Evolutionary conservation across 2,888 invertebrate species (phyloP).

Genomic region (Punctoribates punctum): DNA sequence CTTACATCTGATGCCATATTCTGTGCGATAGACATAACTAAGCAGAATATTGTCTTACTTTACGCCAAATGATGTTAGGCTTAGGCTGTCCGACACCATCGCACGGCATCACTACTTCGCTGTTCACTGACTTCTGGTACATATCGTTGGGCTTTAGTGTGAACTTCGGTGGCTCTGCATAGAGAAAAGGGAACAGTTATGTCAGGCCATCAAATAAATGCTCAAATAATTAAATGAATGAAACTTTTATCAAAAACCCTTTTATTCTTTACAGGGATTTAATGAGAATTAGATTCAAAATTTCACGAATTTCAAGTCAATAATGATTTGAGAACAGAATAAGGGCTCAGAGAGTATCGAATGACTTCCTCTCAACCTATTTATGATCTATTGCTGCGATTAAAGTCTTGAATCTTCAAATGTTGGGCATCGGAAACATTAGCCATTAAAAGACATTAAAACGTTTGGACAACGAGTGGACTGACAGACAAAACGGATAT

Average conservation of each 20-base stretch:
- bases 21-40: not conserved
- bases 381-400: not conserved
- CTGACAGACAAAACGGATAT: constrained; percentile 10
- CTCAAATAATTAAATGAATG: too few species aligned
- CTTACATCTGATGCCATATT: not conserved
- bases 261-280: not conserved
- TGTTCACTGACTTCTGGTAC: constrained; percentile 85
- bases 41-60: constrained; percentile 57
- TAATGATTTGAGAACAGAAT: too few species aligned
- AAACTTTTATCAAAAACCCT: not conserved
- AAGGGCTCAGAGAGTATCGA: too few species aligned
- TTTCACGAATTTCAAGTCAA: too few species aligned
- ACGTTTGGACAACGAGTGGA: not conserved
- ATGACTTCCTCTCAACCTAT: not conserved
- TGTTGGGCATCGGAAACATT: constrained; percentile 12
- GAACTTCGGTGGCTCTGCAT: constrained; percentile 86
- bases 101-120: constrained; percentile 91
- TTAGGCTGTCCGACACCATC: constrained; percentile 74
- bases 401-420: not conserved
- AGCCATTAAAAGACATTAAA: constrained; percentile 32
- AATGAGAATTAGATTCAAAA: not conserved
- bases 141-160: constrained; percentile 82
- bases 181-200: not conserved
- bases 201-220: too few species aligned
- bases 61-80: constrained; percentile 74